Conservation (phyloP, 2,113 vertebrate species). For the Eptesicus fuscus region DNA sequence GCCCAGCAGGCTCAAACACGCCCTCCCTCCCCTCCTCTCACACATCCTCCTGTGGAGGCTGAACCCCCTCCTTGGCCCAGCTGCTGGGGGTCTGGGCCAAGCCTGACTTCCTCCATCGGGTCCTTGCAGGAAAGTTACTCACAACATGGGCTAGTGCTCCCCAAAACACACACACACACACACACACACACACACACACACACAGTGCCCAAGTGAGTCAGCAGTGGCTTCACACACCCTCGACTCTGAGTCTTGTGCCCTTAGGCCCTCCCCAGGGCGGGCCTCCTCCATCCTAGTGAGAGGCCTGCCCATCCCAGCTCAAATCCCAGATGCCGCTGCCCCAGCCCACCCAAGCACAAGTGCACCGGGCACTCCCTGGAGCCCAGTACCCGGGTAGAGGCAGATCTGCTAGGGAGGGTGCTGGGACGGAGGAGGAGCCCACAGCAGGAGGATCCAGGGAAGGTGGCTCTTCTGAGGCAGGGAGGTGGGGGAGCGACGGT, state of each 20-base stretch:
- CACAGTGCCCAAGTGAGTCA: background rate
- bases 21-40: background rate
- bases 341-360: background rate
- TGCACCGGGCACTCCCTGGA: background rate
- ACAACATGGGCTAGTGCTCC: background rate
- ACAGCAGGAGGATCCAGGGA: no score
- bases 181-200: background rate
- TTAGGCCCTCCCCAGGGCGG: background rate
- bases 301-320: background rate
- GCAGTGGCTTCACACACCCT: background rate
- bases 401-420: background rate
- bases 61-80: background rate
- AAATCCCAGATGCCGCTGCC: background rate
- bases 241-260: background rate
- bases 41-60: background rate
- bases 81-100: background rate
- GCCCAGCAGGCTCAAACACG: background rate
- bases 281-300: background rate
- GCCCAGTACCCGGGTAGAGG: rapidly evolving
- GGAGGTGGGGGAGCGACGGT: no score
- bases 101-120: background rate
- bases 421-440: background rate
- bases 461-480: background rate
- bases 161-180: background rate
- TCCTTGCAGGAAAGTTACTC: background rate